Evolutionary conservation across 2,797 vertebrate species (phyloP).

Genomic region (Squalus acanthias): DNA sequence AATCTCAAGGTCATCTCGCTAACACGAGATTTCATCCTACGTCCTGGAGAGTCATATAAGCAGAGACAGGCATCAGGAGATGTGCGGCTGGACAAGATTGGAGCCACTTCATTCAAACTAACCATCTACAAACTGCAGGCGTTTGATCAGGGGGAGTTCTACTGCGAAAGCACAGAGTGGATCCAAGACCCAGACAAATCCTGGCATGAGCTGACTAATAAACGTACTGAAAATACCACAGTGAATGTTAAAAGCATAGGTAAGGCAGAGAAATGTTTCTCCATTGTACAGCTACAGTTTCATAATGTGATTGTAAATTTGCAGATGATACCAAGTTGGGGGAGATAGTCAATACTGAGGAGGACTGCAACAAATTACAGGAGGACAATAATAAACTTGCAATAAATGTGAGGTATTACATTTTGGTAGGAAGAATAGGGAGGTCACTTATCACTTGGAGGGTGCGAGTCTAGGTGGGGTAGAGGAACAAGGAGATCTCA

Average conservation of each 20-base stretch:
- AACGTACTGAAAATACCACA: conserved; percentile 39
- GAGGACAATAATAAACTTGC: too few relatives aligned
- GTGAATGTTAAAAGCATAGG: conserved; percentile 52
- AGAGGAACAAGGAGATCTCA: too few relatives aligned
- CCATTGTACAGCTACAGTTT: not conserved
- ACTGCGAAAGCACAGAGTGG: conserved; percentile 63
- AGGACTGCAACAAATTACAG: too few relatives aligned
- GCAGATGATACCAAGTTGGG: too few relatives aligned
- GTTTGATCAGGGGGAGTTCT: conserved; percentile 59
- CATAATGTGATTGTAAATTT: not conserved
- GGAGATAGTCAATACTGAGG: too few relatives aligned
- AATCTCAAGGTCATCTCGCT: conserved; percentile 53
- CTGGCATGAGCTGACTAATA: conserved; percentile 50
- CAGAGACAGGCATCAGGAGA: conserved; percentile 51
- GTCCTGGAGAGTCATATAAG: conserved; percentile 53
- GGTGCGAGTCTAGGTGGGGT: too few relatives aligned
- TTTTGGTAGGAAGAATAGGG: too few relatives aligned
- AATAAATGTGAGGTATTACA: too few relatives aligned
- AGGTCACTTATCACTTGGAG: too few relatives aligned
- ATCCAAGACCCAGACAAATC: conserved; percentile 64
- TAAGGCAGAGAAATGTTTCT: conserved; percentile 49
- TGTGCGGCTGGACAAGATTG: conserved; percentile 60
- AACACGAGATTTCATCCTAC: conserved; percentile 58
- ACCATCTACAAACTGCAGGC: conserved; percentile 51
- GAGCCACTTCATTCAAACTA: conserved; percentile 56